Evolutionary conservation across 2,888 invertebrate species (phyloP), one percentile per base, ranked within the genome.

Genomic region (Empis livida): DNA sequence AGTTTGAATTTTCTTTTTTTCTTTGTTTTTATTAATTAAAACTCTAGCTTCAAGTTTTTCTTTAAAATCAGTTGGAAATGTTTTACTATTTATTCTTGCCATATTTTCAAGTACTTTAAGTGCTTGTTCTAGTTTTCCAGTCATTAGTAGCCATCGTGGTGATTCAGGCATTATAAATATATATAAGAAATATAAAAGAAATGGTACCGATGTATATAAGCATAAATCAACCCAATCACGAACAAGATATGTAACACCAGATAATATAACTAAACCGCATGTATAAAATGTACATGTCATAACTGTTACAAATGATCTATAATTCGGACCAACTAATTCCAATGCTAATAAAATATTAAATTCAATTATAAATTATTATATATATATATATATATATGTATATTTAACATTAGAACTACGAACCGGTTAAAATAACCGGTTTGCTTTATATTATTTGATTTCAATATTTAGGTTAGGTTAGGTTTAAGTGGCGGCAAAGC

Each of bases 211-310:
- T 13, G 91, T 91, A 13, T 80, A 82, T 52, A 89, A 68, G 0
- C 88, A 83, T 2, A 94, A 71, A 30, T 77, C 73, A 51, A 85
- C 78, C 93, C 93, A 94, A 64, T 92, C 82, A 46, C 86, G 73
- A 40, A 93, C 75, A 47, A 89, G 68, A 63, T 89, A 92, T 5
- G 91, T 87, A n/a, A 93, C 79, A 16, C 80, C 79, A 1, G 92
- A 82, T 43, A 93, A 70, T 61, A 91, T 71, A 67, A 91, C 83
- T 53, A 93, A 74, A 3, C 91, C 91, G 54, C 87, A 73, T 1
- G 91, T 91, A 65, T 92, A 93, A 66, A 91, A 91, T 47, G 90
- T 78, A 58, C 92, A 91, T 0, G 91, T 91, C 82, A 93, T 82
- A 8, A 93, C 87, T 0, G 92, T 92, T 1, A 92, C 88, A 67